Conservation (phyloP, 1,140 invertebrate genomes). For the Hirudo medicinalis region DNA sequence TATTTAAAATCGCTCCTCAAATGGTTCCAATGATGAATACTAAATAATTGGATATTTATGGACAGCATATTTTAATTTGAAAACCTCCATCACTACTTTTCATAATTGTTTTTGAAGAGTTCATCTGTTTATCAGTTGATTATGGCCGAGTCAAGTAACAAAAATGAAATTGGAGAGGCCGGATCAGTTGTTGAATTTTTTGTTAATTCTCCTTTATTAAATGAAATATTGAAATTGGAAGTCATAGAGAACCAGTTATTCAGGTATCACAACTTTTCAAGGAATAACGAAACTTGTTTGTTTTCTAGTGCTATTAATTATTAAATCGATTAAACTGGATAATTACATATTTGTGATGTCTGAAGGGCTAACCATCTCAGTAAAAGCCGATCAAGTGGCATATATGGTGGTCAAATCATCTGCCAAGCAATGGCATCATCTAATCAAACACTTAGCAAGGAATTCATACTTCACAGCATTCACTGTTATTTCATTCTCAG, state of each 20-base stretch:
- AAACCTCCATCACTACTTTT: no score
- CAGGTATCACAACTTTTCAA: background rate
- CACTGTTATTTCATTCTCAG: slow-evolving; percentile 35
- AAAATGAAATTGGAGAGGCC: no score
- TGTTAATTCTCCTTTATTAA: background rate
- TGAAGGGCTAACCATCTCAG: slow-evolving; percentile 9
- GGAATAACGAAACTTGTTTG: background rate
- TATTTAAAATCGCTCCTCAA: no score
- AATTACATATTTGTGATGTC: background rate
- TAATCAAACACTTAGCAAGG: slow-evolving; percentile 30
- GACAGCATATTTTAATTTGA: no score
- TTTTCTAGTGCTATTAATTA: background rate
- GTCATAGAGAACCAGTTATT: background rate
- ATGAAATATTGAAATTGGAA: slow-evolving; percentile 8
- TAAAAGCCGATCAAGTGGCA: slow-evolving; percentile 23
- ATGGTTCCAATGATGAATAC: no score
- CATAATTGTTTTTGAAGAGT: no score
- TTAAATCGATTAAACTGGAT: background rate
- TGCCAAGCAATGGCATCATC: slow-evolving; percentile 37
- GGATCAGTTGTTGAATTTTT: background rate
- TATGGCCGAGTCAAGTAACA: no score
- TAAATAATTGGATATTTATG: no score
- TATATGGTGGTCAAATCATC: slow-evolving; percentile 38
- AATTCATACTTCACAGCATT: slow-evolving; percentile 33
- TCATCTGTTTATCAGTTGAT: no score